These are phyloP conservation scores for Rhineura floridana DNA, from an alignment of 2,113 vertebrate species.

Conservation along the genomic window DNA sequence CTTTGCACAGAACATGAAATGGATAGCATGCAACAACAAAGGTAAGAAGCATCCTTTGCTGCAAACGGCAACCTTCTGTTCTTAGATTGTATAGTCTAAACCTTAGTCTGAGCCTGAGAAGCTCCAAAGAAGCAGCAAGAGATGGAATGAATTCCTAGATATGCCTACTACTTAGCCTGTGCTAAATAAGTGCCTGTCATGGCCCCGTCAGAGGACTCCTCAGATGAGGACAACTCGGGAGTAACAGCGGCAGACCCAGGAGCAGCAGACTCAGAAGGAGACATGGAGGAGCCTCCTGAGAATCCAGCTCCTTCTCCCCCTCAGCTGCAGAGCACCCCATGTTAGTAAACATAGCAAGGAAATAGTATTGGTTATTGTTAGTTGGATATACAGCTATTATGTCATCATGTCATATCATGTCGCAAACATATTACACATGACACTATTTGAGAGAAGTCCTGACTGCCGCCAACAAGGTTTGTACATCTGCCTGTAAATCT, in stretches of 20 bases:
- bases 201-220: too few relatives aligned
- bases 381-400: not conserved
- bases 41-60: slow-evolving; percentile 62
- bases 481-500: too few relatives aligned
- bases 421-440: not conserved
- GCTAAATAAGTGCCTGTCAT: slow-evolving; percentile 39
- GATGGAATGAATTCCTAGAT: not conserved
- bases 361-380: not conserved
- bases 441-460: not conserved
- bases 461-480: too few relatives aligned
- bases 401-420: too few relatives aligned
- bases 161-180: not conserved
- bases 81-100: not conserved
- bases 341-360: not conserved
- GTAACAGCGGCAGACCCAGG: too few relatives aligned
- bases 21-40: slow-evolving; percentile 98
- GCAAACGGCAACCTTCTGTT: accelerated
- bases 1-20: slow-evolving; percentile 89
- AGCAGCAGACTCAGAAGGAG: too few relatives aligned
- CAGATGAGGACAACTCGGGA: too few relatives aligned
- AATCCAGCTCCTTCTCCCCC: too few relatives aligned
- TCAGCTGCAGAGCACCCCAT: too few relatives aligned
- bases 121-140: not conserved
- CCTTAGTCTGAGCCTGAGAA: not conserved
- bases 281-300: too few relatives aligned